Evolutionary conservation across 2,113 vertebrate genomes (phyloP).

Genomic region (Calyptommatus sinebrachiatus): DNA sequence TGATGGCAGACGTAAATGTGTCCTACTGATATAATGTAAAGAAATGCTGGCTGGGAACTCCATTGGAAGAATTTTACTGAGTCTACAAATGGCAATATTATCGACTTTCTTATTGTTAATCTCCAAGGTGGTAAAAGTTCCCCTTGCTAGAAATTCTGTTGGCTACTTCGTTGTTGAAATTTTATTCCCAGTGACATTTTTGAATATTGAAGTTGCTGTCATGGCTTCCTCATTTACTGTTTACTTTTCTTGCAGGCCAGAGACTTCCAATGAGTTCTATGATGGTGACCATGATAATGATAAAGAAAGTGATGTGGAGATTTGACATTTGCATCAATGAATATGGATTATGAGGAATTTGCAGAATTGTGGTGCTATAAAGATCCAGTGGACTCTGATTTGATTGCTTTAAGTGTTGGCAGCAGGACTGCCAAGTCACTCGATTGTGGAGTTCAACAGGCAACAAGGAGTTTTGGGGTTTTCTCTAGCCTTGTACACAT

Average conservation of each 20-base stretch:
- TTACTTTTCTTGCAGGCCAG: constrained; percentile 79
- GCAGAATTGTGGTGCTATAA: constrained; percentile 21
- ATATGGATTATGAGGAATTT: constrained; percentile 19
- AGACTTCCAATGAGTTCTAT: constrained; percentile 94
- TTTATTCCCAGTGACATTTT: background rate
- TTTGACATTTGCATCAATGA: constrained; percentile 71
- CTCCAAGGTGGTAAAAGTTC: too few species aligned
- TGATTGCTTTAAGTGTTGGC: background rate
- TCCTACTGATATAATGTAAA: too few species aligned
- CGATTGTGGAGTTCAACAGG: constrained; percentile 10
- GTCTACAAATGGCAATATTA: too few species aligned
- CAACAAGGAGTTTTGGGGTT: background rate
- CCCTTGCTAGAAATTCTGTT: background rate
- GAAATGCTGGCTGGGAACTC: too few species aligned
- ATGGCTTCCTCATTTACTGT: background rate
- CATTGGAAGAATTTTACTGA: too few species aligned
- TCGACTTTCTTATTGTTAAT: too few species aligned
- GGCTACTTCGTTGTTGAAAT: background rate
- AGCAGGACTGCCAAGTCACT: background rate
- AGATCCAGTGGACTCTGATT: background rate
- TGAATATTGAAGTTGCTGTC: too few species aligned
- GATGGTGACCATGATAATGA: constrained; percentile 98
- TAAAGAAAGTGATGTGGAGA: constrained; percentile 98
- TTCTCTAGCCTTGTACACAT: fast-evolving
- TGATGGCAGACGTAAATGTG: too few species aligned